phyloP scores from a whole-genome alignment of 1,140 invertebrate genomes.

The Tyrophagus putrescentiae region DNA sequence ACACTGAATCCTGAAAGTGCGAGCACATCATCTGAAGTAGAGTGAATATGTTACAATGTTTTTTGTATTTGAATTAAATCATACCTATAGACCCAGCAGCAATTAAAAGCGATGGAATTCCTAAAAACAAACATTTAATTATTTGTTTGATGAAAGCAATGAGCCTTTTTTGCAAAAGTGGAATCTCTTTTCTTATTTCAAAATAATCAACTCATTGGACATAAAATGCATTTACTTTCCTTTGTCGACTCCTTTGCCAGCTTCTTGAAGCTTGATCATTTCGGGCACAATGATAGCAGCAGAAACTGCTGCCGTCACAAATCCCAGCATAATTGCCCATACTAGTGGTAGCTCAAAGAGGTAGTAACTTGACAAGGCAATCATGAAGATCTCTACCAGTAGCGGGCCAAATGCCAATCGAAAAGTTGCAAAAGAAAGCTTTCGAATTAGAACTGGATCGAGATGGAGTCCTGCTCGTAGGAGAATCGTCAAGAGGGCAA shows the following conservation, averaged over 20 bases:
- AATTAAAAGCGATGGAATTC: too few relatives aligned
- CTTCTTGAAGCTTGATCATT: slow-evolving; percentile 59
- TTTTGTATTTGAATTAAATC: too few relatives aligned
- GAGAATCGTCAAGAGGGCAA: slow-evolving; percentile 77
- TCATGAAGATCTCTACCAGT: slow-evolving; percentile 53
- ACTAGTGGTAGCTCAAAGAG: slow-evolving; percentile 67
- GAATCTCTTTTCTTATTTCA: too few relatives aligned
- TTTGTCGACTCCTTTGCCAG: slow-evolving; percentile 77
- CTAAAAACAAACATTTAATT: too few relatives aligned
- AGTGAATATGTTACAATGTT: too few relatives aligned
- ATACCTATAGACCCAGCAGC: too few relatives aligned
- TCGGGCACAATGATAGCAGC: slow-evolving; percentile 87
- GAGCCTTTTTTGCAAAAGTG: too few relatives aligned
- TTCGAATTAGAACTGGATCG: slow-evolving; percentile 64
- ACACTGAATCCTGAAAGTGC: slow-evolving; percentile 79
- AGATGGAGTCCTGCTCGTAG: slow-evolving; percentile 80
- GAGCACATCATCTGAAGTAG: slow-evolving; percentile 69
- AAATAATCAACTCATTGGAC: too few relatives aligned
- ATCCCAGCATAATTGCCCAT: slow-evolving; percentile 72
- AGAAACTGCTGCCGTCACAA: slow-evolving; percentile 74
- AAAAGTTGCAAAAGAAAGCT: slow-evolving; percentile 56
- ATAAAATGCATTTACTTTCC: slow-evolving; percentile 90
- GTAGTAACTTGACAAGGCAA: slow-evolving; percentile 51
- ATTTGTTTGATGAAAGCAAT: too few relatives aligned
- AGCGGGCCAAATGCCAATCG: slow-evolving; percentile 73